These are phyloP conservation scores for Melanogrammus aeglefinus DNA, from an alignment of 2,797 vertebrate species.

Conservation along the genomic window DNA sequence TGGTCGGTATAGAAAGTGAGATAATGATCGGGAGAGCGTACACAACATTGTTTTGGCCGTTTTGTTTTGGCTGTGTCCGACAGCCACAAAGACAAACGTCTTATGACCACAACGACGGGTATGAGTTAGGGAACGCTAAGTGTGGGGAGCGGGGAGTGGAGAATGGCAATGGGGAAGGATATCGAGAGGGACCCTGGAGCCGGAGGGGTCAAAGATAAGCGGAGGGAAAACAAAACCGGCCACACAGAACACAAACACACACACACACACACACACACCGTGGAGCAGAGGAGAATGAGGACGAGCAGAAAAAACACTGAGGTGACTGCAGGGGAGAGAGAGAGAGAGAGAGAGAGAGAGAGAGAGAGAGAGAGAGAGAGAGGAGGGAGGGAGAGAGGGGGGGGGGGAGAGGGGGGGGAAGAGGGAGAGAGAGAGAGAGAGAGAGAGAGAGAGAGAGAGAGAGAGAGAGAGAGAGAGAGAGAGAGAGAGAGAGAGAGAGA, in stretches of 20 bases:
- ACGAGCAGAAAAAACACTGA: background rate
- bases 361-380: conserved; percentile 73
- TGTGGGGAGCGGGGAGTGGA: background rate
- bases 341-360: conserved; percentile 45
- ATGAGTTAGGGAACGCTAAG: background rate
- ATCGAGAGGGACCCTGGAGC: too few species aligned
- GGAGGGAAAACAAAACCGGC: background rate
- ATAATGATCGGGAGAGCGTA: background rate
- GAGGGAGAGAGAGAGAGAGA: too few species aligned
- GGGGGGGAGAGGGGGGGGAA: too few species aligned
- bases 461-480: background rate
- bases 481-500: conserved; percentile 14
- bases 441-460: too few species aligned
- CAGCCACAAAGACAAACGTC: background rate
- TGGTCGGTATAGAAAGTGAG: too few species aligned
- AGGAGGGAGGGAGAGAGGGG: too few species aligned
- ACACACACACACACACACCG: background rate
- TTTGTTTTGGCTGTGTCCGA: too few species aligned
- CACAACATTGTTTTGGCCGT: background rate
- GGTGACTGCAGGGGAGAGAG: background rate
- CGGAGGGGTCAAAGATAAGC: background rate
- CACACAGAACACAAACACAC: too few species aligned
- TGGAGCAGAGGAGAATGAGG: background rate
- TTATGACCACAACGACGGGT: background rate
- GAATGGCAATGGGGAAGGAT: background rate